Conservation (phyloP, 2,888 invertebrate species). For the Autographa pulchrina region DNA sequence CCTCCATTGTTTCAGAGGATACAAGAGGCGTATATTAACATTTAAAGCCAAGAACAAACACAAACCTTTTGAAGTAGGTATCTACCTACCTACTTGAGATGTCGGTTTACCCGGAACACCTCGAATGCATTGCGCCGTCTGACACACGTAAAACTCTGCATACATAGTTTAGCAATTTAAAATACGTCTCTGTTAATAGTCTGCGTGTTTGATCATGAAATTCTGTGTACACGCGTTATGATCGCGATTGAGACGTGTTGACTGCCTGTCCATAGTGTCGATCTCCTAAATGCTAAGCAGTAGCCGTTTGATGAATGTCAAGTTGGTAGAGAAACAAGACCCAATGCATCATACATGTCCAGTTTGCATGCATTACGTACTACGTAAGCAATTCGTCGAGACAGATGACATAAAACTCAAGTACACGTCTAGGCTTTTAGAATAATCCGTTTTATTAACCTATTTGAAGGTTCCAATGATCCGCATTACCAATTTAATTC, state of each 20-base stretch:
- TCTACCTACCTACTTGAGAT: neutral
- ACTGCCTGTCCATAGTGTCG: slow-evolving; percentile 31
- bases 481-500: neutral
- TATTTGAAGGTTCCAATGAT: neutral
- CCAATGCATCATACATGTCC: slow-evolving; percentile 35
- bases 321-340: slow-evolving; percentile 16
- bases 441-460: slow-evolving; percentile 18
- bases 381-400: slow-evolving; percentile 19
- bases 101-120: neutral
- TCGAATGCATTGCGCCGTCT: slow-evolving; percentile 24
- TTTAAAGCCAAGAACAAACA: neutral
- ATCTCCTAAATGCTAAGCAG: slow-evolving; percentile 35
- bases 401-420: slow-evolving; percentile 26
- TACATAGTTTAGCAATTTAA: slow-evolving; percentile 43
- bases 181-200: slow-evolving; percentile 26
- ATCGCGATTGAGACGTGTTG: slow-evolving; percentile 15
- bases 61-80: neutral
- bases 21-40: slow-evolving; percentile 1
- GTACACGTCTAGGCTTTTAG: slow-evolving; percentile 9
- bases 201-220: slow-evolving; percentile 22
- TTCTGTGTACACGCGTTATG: slow-evolving; percentile 19
- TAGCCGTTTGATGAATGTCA: slow-evolving; percentile 28
- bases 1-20: neutral
- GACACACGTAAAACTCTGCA: slow-evolving; percentile 20
- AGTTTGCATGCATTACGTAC: slow-evolving; percentile 10